phyloP scores from a whole-genome alignment of 2,797 vertebrate species.

The Malacoraja senta region DNA sequence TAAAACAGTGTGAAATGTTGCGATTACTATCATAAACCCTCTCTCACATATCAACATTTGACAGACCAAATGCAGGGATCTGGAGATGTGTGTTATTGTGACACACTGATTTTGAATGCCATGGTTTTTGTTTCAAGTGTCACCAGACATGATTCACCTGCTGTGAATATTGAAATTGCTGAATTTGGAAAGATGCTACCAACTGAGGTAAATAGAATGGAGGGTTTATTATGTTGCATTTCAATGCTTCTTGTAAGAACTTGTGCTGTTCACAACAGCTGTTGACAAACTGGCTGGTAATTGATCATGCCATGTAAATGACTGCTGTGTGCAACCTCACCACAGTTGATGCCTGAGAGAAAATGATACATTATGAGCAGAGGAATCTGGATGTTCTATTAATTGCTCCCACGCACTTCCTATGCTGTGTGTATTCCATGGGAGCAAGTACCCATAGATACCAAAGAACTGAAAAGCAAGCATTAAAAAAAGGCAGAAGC shows the following conservation, averaged over 20 bases:
- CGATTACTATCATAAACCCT: not conserved
- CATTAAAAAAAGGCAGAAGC: not conserved
- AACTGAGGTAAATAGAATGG: not conserved
- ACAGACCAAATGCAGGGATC: not conserved
- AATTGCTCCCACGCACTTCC: not conserved
- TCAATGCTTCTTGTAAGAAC: not conserved
- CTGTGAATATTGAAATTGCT: not conserved
- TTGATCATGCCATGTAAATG: constrained; percentile 34
- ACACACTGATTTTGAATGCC: not conserved
- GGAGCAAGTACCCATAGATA: not conserved
- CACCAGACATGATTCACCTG: not conserved
- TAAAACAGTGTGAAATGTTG: not conserved
- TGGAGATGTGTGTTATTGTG: not conserved
- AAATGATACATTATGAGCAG: constrained; percentile 8
- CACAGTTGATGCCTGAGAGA: constrained; percentile 16
- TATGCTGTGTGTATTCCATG: not conserved
- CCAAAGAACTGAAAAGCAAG: not conserved
- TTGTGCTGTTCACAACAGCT: constrained; percentile 14
- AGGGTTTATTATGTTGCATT: constrained; percentile 19
- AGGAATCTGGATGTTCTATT: not conserved
- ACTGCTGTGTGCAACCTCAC: not conserved
- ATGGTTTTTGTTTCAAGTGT: not conserved
- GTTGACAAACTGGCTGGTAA: constrained; percentile 29
- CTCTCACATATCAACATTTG: not conserved
- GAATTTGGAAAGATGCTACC: constrained; percentile 6